A percentile compares a stretch with the other conserved stretches of the same genome.
These are phyloP conservation scores for Galerucella pusilla DNA, from an alignment of 2,888 invertebrate genomes.

Conservation along the genomic window DNA sequence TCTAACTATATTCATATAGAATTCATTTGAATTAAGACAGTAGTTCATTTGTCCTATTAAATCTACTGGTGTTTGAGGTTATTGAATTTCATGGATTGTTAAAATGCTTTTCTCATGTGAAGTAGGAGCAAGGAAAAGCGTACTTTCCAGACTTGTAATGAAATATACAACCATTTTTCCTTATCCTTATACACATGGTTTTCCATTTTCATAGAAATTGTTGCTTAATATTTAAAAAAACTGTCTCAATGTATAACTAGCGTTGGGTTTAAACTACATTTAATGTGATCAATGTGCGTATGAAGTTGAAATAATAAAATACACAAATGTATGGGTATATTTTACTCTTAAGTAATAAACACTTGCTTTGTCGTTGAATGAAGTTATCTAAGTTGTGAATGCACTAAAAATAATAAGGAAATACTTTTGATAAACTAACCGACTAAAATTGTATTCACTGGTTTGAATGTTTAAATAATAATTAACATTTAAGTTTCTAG, in stretches of 20 bases:
- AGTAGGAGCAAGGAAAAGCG: too few relatives aligned
- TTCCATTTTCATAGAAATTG: too few relatives aligned
- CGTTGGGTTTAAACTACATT: background rate
- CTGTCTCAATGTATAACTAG: background rate
- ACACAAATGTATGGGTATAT: background rate
- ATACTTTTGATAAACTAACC: conserved; percentile 4
- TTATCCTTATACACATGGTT: too few relatives aligned
- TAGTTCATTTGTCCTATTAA: too few relatives aligned
- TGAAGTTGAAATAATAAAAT: background rate
- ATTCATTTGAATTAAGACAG: too few relatives aligned
- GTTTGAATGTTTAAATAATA: background rate
- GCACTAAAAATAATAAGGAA: background rate
- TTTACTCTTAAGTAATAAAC: conserved; percentile 4
- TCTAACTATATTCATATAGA: background rate
- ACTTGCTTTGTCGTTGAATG: conserved; percentile 3
- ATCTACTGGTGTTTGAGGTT: too few relatives aligned
- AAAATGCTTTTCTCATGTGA: too few relatives aligned
- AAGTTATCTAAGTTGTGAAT: conserved; percentile 11
- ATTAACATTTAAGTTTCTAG: background rate
- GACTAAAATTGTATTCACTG: background rate
- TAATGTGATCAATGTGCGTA: background rate
- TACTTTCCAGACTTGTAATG: too few relatives aligned
- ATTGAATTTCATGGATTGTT: too few relatives aligned
- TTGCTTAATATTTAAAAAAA: background rate
- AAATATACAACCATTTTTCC: too few relatives aligned